Evolutionary conservation across 92 coral and sea anemone genomes (phyloP), one percentile per base, ranked within the genome.

Genomic region (Anthopleura xanthogrammica): DNA sequence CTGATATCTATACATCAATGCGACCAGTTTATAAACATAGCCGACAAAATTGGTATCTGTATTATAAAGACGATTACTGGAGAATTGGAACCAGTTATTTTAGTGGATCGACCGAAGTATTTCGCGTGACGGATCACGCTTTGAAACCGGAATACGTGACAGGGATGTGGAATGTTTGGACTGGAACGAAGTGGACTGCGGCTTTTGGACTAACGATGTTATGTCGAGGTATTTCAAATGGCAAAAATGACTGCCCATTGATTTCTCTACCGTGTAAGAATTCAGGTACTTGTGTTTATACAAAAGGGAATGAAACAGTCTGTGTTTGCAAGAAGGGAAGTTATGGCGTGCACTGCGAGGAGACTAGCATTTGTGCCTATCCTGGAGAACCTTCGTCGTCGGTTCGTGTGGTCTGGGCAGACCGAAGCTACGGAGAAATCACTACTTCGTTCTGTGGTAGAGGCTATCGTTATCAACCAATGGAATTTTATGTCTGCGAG

Each of bases 401-500:
- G 6, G 66, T 86, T 24, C 60, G 81, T 6, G 89, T 89, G 7
- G 58, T 55, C 43, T 42, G 77, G 58, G 52, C 83, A 13, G 90
- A 83, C 52, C 83, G 77, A 56, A 70, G 89, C 17, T 89, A 89
- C 1, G 92, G 90, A 8, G 89, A 86, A 60, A 85, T 89, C 46
- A 83, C 92, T 24, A 89, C 92, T 20, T 86, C 83, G 39, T 89
- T 89, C 52, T 89, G 92, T 80, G 20, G 2, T 66, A 56, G 41
- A 19, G 85, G 89, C 42, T 89, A 89, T 82, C 79, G 76, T 20
- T 77, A 73, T 42, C 80, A 77, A 7, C 87, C 92, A 2, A 83
- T 71, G 80, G 92, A 89, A 70, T 89, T 80, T 60, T 89, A 81
- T 36, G 83, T 89, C 29, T 89, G 92, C 83, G 89, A 89, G 83